Percentiles rank a stretch among this genome's conserved stretches.
Conservation (phyloP, 2,888 invertebrate genomes). For the Ceraclea dissimilis region DNA sequence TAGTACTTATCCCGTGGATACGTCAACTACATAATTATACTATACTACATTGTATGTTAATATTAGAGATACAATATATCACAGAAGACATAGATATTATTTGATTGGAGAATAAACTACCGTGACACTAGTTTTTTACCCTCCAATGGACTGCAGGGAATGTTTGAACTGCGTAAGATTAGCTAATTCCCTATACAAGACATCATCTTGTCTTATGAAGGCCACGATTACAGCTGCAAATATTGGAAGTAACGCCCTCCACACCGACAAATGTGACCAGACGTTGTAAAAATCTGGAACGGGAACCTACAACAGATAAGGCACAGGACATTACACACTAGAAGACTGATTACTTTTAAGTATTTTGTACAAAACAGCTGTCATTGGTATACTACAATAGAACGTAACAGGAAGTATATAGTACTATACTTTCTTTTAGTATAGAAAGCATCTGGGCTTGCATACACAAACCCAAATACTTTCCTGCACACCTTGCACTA, state of each 20-base stretch:
- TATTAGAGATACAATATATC: too few relatives aligned
- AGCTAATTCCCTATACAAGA: slow-evolving; percentile 45
- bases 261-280: slow-evolving; percentile 55
- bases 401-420: too few relatives aligned
- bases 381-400: too few relatives aligned
- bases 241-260: slow-evolving; percentile 52
- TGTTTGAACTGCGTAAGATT: slow-evolving; percentile 43
- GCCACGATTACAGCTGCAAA: slow-evolving; percentile 51
- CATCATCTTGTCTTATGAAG: slow-evolving; percentile 47
- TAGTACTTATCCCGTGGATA: too few relatives aligned
- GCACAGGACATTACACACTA: too few relatives aligned
- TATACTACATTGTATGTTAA: too few relatives aligned
- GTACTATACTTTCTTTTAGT: too few relatives aligned
- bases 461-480: too few relatives aligned
- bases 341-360: neutral
- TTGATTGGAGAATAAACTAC: neutral
- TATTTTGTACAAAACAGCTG: neutral
- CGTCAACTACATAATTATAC: too few relatives aligned
- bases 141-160: slow-evolving; percentile 41
- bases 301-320: slow-evolving; percentile 43
- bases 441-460: too few relatives aligned
- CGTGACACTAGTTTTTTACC: slow-evolving; percentile 33
- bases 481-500: too few relatives aligned
- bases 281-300: slow-evolving; percentile 47
- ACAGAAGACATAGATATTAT: neutral